Evolutionary conservation across 2,797 vertebrate genomes (phyloP).

Genomic region (Sebastes taczanowskii): DNA sequence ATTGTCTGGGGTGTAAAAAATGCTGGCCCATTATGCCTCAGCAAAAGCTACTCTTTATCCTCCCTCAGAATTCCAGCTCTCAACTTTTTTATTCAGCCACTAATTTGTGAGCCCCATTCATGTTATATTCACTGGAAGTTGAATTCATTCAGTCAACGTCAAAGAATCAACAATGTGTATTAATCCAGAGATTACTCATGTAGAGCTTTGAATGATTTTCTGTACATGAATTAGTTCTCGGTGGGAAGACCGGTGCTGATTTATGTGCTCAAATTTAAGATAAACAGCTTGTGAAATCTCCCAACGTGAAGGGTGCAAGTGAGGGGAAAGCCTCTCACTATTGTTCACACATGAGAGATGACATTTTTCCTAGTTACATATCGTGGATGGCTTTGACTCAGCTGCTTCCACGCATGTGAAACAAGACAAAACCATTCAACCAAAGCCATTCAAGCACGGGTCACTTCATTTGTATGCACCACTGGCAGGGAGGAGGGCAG

Average conservation of each 20-base stretch:
- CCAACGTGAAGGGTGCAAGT: background rate
- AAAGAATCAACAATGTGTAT: conserved; percentile 55
- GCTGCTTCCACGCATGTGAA: conserved; percentile 18
- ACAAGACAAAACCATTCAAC: conserved; percentile 41
- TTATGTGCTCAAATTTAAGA: conserved; percentile 25
- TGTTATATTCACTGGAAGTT: conserved; percentile 32
- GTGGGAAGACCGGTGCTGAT: conserved; percentile 16
- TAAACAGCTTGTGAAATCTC: conserved; percentile 33
- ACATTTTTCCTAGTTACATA: background rate
- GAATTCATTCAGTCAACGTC: conserved; percentile 54
- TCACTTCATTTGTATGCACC: conserved; percentile 29
- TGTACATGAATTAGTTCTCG: conserved; percentile 43
- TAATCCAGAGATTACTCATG: conserved; percentile 59
- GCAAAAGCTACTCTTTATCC: conserved; percentile 37
- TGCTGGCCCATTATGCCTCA: conserved; percentile 28
- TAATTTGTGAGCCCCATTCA: conserved; percentile 40
- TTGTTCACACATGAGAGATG: conserved; percentile 2
- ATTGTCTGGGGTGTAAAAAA: conserved; percentile 39
- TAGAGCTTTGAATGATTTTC: conserved; percentile 51
- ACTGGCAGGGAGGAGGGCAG: background rate
- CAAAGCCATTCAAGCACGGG: conserved; percentile 4
- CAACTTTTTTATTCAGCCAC: conserved; percentile 33
- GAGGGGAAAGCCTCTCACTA: background rate
- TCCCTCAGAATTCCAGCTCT: conserved; percentile 19
- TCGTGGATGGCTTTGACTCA: conserved; percentile 13